Evolutionary conservation across 2,888 invertebrate genomes (phyloP), one percentile per base, ranked within the genome.

Genomic region (Ormyrus thymus): DNA sequence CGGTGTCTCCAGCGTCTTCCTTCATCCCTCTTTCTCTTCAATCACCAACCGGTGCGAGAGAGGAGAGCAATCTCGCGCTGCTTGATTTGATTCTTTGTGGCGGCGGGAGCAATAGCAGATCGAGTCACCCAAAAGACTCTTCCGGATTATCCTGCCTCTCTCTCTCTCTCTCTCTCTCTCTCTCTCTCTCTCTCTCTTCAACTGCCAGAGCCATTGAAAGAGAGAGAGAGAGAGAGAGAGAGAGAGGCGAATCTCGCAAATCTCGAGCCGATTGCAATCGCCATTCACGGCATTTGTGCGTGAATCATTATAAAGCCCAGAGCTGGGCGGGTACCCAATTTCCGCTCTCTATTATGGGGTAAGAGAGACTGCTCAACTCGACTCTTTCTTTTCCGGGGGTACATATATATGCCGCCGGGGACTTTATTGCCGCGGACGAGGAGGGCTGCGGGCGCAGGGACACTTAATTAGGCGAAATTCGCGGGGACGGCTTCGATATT

Each of bases 51-150:
- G n/a, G 15, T 51, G 43, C 58, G 13, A 5, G 64, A 46, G 43
- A 66, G 53, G 69, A 76, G 79, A 83, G 83, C 83, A 84, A 84
- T 84, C 84, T 84, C 82, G 82, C 81, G 77, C 82, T 78, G 81
- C 79, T 84, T 84, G 84, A 85, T 85, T 85, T 85, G 84, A 85
- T 85, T 84, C 83, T 85, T 84, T 84, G 87, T 87, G 86, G 86
- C 83, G 86, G 86, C 85, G 85, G 84, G 84, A 86, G 86, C 86
- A 86, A 86, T 85, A 87, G 84, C 84, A 84, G 83, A 86, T 87
- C 85, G 85, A 87, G 84, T 87, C 86, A 84, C 83, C 84, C 83
- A 85, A 70, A 86, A 86, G 85, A 84, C 86, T 83, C 83, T 83
- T 84, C 83, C 81, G 84, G 85, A 87, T 87, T 86, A 88, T 85